phyloP scores from a whole-genome alignment of 2,797 vertebrate genomes.

The Emydoidea blandingii region DNA sequence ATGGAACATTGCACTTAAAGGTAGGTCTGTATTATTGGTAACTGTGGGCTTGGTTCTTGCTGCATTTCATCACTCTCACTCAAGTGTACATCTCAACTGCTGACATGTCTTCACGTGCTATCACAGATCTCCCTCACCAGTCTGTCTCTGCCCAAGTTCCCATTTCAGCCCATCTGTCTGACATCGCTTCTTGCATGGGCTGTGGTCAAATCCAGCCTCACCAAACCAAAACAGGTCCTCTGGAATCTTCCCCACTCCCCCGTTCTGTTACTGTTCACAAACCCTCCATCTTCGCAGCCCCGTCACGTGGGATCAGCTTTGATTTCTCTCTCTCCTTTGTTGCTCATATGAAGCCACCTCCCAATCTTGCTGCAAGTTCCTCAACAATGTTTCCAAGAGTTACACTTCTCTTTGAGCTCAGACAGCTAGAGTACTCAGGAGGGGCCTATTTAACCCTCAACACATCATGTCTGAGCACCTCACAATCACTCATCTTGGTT shows the following conservation, averaged over 20 bases:
- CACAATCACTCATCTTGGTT: not conserved
- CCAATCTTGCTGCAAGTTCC: not conserved
- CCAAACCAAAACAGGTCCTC: not conserved
- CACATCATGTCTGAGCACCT: not conserved
- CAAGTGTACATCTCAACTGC: not conserved
- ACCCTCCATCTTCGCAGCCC: not conserved
- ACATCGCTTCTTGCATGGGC: not conserved
- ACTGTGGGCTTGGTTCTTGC: not conserved
- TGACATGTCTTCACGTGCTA: not conserved
- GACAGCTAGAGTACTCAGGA: not conserved
- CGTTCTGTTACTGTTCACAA: not conserved
- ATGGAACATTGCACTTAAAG: not conserved
- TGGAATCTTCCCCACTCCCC: not conserved
- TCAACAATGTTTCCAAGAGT: not conserved
- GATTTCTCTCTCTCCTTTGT: not conserved
- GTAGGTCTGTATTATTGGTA: not conserved
- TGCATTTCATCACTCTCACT: not conserved
- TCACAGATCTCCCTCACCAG: too few relatives aligned
- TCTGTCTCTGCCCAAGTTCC: not conserved
- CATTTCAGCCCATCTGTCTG: not conserved
- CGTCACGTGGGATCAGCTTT: not conserved
- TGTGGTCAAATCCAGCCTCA: not conserved
- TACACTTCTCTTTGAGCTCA: not conserved
- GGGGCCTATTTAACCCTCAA: not conserved
- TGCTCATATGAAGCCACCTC: too few relatives aligned